Conservation (phyloP, 2,888 invertebrate genomes). For the Hybos culiciformis region DNA sequence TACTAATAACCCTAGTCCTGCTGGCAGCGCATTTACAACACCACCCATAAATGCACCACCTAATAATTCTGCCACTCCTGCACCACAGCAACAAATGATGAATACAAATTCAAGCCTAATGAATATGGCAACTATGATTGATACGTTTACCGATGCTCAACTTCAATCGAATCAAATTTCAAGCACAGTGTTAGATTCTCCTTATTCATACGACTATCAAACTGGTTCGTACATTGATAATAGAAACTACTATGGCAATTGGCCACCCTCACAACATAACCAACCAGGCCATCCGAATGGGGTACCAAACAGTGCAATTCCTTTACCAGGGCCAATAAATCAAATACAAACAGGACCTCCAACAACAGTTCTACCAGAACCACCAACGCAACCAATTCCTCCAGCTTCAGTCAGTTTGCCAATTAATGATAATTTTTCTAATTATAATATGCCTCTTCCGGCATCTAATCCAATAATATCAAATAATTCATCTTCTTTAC, state of each 20-base stretch:
- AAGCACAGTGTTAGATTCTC: conserved; percentile 65
- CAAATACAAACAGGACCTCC: conserved; percentile 9
- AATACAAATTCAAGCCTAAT: conserved; percentile 42
- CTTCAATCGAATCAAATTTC: conserved; percentile 75
- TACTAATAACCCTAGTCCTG: conserved; percentile 43
- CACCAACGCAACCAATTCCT: conserved; percentile 21
- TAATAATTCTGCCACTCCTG: conserved; percentile 10
- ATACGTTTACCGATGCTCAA: conserved; percentile 62
- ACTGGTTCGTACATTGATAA: conserved; percentile 43
- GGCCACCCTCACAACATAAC: conserved; percentile 44
- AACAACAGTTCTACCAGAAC: conserved; percentile 2
- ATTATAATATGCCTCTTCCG: conserved; percentile 16
- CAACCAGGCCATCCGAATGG: conserved; percentile 20
- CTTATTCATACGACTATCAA: conserved; percentile 49
- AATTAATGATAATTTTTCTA: conserved; percentile 24
- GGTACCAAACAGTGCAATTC: background rate
- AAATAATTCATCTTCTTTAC: background rate
- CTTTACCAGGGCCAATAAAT: background rate
- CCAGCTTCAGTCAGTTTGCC: conserved; percentile 18
- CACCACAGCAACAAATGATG: conserved; percentile 32
- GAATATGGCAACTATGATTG: conserved; percentile 65
- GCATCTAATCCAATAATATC: background rate
- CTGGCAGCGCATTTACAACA: conserved; percentile 36
- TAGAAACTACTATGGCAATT: conserved; percentile 48
- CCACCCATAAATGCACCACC: conserved; percentile 24